Conservation (phyloP, 2,797 vertebrate genomes). For the Knipowitschia caucasica region DNA sequence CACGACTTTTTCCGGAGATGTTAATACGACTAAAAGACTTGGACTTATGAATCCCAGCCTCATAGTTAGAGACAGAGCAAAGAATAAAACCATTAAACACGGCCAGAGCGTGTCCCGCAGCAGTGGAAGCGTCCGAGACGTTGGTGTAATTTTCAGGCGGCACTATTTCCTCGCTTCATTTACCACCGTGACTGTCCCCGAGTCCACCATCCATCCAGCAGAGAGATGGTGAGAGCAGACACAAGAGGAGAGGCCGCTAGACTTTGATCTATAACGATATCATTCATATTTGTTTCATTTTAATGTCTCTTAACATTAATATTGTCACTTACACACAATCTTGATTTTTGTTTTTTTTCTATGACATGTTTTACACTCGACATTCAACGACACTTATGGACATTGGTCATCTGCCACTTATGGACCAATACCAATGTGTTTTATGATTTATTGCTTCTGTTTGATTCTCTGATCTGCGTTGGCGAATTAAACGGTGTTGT, state of each 20-base stretch:
- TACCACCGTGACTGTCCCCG: constrained; percentile 69
- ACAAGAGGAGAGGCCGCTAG: background rate
- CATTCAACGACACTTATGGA: too few species aligned
- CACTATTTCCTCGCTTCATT: constrained; percentile 53
- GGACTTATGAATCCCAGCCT: background rate
- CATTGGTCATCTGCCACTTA: too few species aligned
- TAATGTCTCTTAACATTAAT: too few species aligned
- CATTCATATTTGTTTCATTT: too few species aligned
- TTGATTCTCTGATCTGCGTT: too few species aligned
- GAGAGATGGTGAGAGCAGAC: background rate
- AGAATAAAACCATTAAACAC: background rate
- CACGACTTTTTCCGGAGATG: background rate
- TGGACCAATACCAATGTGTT: too few species aligned
- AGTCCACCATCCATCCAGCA: constrained; percentile 65
- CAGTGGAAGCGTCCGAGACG: constrained; percentile 3
- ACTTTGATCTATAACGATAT: too few species aligned
- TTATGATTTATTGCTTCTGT: too few species aligned
- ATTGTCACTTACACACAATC: too few species aligned
- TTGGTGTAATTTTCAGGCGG: constrained; percentile 71
- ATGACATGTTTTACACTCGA: too few species aligned
- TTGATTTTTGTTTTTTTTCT: too few species aligned
- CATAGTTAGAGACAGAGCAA: background rate
- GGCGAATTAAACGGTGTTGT: too few species aligned
- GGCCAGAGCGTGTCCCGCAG: background rate
- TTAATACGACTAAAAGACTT: background rate